Conservation (phyloP, 2,888 invertebrate species). For the Cephus runcator region DNA sequence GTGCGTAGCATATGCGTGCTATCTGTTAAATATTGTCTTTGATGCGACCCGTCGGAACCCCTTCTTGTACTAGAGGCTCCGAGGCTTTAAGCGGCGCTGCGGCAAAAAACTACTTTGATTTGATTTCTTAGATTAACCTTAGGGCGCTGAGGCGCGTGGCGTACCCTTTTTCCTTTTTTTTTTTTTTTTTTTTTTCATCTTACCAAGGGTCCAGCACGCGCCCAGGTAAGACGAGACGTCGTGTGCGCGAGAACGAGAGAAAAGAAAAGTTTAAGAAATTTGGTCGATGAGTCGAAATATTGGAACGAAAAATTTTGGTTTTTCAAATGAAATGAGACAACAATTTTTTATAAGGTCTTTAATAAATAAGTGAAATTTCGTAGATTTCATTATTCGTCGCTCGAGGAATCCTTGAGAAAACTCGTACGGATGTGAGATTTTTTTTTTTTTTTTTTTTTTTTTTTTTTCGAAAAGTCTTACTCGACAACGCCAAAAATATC, state of each 20-base stretch:
- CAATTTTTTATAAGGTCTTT: not conserved
- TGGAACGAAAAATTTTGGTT: not conserved
- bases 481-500: not conserved
- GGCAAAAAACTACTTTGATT: constrained; percentile 59
- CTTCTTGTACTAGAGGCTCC: constrained; percentile 35
- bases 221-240: constrained; percentile 52
- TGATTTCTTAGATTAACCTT: constrained; percentile 62
- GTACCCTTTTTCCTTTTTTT: constrained; percentile 43
- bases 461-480: not conserved
- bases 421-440: not conserved
- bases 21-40: constrained; percentile 63
- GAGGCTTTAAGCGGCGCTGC: constrained; percentile 15
- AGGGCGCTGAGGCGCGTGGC: constrained; percentile 56
- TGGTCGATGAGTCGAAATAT: not conserved
- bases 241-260: not conserved
- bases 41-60: constrained; percentile 60
- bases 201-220: constrained; percentile 54
- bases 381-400: no score
- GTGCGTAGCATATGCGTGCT: constrained; percentile 61
- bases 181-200: constrained; percentile 19
- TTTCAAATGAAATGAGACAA: no score
- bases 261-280: not conserved
- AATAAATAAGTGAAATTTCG: not conserved
- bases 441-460: no score
- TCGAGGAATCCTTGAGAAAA: not conserved